A percentile compares a stretch with the other conserved stretches of the same genome.
phyloP scores from a whole-genome alignment of 1,140 invertebrate species.

The Drosophila asahinai region DNA sequence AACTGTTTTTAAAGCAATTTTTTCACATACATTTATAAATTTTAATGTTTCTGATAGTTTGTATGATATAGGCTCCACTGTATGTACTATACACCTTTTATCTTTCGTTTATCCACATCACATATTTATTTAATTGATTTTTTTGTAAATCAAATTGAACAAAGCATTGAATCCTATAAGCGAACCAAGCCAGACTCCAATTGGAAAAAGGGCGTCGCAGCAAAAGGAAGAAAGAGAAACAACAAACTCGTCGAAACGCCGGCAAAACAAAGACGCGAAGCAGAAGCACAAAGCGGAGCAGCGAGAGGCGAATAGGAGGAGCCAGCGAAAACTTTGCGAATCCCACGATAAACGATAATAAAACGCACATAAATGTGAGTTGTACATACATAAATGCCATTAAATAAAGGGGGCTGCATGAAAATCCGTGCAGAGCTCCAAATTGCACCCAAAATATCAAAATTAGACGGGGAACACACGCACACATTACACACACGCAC shows the following conservation, averaged over 20 bases:
- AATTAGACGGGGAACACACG: conserved; percentile 62
- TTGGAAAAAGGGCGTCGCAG: conserved; percentile 76
- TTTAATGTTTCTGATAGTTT: neutral
- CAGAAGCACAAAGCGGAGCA: conserved; percentile 48
- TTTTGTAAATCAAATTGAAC: too few species aligned
- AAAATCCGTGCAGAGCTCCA: conserved; percentile 45
- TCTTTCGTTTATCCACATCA: neutral
- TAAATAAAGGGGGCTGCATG: conserved; percentile 30
- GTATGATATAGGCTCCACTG: neutral
- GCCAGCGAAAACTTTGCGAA: conserved; percentile 34
- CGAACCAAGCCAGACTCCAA: conserved; percentile 27
- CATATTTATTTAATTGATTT: neutral
- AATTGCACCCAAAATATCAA: conserved; percentile 54
- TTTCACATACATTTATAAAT: too few species aligned
- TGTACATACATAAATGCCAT: conserved; percentile 17
- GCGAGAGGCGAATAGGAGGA: conserved; percentile 33
- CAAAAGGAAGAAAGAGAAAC: conserved; percentile 25
- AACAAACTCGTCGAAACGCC: conserved; percentile 54
- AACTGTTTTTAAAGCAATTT: neutral
- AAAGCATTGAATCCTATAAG: neutral
- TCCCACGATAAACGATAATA: conserved; percentile 23
- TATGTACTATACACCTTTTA: neutral
- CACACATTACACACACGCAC: conserved; percentile 31
- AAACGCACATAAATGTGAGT: conserved; percentile 11
- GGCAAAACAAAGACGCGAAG: conserved; percentile 82